phyloP scores from a whole-genome alignment of 2,888 invertebrate genomes.

The Archaeoteleia sp. region DNA sequence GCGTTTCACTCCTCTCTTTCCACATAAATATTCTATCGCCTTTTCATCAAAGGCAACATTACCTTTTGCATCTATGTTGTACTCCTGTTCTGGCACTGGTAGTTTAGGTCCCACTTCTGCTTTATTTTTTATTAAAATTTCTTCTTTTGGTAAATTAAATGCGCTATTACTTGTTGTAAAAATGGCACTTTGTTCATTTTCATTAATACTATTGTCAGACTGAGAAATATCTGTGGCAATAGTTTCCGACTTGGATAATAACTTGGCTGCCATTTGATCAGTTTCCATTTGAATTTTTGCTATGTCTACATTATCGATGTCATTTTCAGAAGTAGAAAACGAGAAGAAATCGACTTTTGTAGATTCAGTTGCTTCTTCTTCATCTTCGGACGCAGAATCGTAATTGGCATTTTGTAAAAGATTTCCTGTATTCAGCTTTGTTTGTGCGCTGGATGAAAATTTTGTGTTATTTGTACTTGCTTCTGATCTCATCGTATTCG shows the following conservation, averaged over 20 bases:
- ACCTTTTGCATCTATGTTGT: conserved; percentile 70
- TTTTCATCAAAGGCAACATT: conserved; percentile 72
- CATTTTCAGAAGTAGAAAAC: conserved; percentile 54
- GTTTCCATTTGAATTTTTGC: conserved; percentile 31
- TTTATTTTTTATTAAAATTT: conserved; percentile 75
- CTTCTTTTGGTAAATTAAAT: conserved; percentile 76
- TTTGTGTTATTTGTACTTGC: conserved; percentile 13
- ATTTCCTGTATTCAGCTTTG: conserved; percentile 64
- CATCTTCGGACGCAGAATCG: conserved; percentile 70
- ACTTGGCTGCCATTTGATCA: conserved; percentile 31
- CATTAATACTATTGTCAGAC: conserved; percentile 9
- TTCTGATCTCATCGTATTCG: conserved; percentile 55
- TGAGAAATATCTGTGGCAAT: neutral
- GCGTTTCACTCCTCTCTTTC: conserved; percentile 73
- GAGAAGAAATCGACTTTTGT: conserved; percentile 69
- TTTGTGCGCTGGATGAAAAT: conserved; percentile 62
- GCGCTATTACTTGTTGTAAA: conserved; percentile 76
- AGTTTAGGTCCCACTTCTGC: conserved; percentile 71
- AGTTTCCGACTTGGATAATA: conserved; percentile 20
- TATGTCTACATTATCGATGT: conserved; percentile 11
- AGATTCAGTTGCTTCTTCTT: conserved; percentile 56
- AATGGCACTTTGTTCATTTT: conserved; percentile 14
- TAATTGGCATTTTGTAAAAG: conserved; percentile 61
- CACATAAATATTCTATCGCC: conserved; percentile 72
- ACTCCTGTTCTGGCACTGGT: conserved; percentile 72